Evolutionary conservation across 2,797 vertebrate genomes (phyloP).

Genomic region (Coracias cyanogaster): DNA sequence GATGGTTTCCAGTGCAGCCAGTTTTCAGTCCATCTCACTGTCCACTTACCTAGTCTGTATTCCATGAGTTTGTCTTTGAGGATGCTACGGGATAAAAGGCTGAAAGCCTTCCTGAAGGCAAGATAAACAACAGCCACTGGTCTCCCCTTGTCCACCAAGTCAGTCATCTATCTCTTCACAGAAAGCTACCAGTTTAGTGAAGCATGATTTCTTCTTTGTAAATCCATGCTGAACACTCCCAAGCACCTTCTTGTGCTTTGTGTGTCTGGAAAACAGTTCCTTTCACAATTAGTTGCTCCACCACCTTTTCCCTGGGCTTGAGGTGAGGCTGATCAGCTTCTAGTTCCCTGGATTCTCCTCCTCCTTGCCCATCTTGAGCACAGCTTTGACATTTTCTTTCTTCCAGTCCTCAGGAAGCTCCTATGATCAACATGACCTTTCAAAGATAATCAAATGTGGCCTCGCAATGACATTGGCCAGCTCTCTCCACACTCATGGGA

Average conservation of each 20-base stretch:
- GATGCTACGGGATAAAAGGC: accelerated
- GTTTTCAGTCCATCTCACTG: neutral
- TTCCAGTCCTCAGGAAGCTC: neutral
- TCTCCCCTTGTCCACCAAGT: neutral
- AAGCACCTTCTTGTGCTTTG: neutral
- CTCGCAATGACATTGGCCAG: neutral
- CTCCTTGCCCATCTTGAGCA: neutral
- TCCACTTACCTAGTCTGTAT: neutral
- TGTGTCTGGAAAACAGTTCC: neutral
- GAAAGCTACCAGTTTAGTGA: neutral
- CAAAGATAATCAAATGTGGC: neutral
- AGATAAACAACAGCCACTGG: neutral
- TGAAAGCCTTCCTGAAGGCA: neutral
- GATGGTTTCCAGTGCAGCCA: neutral
- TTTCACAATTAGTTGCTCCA: neutral
- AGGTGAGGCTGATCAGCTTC: neutral
- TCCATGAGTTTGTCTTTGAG: neutral
- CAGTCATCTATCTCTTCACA: neutral
- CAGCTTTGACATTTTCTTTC: neutral
- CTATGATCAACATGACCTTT: neutral
- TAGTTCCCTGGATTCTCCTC: neutral
- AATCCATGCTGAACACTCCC: neutral
- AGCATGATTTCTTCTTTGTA: neutral
- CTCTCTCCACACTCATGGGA: neutral
- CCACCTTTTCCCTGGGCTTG: neutral